Evolutionary conservation across 2,113 vertebrate genomes (phyloP).

Genomic region (Ammodytes marinus): DNA sequence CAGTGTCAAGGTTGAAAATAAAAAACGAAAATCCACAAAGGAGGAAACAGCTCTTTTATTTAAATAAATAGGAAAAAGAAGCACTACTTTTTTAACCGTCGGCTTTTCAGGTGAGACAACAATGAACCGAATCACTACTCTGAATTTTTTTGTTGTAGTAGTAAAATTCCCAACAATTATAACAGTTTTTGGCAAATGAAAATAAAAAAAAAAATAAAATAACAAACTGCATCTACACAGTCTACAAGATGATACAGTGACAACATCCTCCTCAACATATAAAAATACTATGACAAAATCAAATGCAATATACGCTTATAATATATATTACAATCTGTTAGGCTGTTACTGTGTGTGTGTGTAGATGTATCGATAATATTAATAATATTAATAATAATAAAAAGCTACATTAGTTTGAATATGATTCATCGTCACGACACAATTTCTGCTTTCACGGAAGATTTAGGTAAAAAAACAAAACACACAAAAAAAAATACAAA

Average conservation of each 20-base stretch:
- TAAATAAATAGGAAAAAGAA: conserved; percentile 74
- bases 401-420: conserved; percentile 68
- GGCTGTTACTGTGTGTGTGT: conserved; percentile 83
- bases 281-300: conserved; percentile 95
- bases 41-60: conserved; percentile 71
- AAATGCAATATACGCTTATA: conserved; percentile 83
- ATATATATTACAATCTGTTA: conserved; percentile 97
- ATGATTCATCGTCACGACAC: conserved; percentile 16
- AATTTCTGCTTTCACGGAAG: conserved; percentile 35
- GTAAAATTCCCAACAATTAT: conserved; percentile 34
- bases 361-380: conserved; percentile 82
- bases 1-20: conserved; percentile 40
- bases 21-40: not conserved
- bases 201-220: conserved; percentile 8
- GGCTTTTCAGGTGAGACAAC: conserved; percentile 33
- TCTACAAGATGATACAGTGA: conserved; percentile 54
- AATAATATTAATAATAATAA: conserved; percentile 26
- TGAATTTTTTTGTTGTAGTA: not conserved
- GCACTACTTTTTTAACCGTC: conserved; percentile 17
- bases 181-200: conserved; percentile 24
- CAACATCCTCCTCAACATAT: conserved; percentile 88
- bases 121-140: conserved; percentile 16
- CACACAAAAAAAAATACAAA: conserved; percentile 21
- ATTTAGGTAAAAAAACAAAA: conserved; percentile 14
- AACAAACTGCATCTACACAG: conserved; percentile 21